A percentile compares a stretch with the other conserved stretches of the same genome.
Evolutionary conservation across 2,797 vertebrate genomes (phyloP).

Genomic region (Brachyalestes nurse): DNA sequence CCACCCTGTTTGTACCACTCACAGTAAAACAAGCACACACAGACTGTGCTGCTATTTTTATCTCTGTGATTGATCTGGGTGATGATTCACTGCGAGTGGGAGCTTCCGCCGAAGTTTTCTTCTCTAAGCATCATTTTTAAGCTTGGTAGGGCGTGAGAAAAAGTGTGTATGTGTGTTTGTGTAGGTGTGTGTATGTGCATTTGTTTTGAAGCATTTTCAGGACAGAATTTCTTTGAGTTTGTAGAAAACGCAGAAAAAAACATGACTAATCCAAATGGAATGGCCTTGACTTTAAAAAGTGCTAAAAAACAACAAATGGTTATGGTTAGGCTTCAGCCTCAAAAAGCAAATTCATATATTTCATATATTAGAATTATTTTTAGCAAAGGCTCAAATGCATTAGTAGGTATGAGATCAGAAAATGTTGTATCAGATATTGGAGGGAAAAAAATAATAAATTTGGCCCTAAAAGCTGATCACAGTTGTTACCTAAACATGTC

Average conservation of each 20-base stretch:
- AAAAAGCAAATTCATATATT: no score
- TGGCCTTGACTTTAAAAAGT: background rate
- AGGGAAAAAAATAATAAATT: no score
- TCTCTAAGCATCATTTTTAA: slow-evolving; percentile 10
- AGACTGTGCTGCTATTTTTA: slow-evolving; percentile 18
- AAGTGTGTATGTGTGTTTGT: background rate
- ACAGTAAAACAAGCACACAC: background rate
- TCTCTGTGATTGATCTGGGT: slow-evolving; percentile 9
- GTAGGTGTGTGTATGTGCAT: background rate
- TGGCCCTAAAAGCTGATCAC: no score
- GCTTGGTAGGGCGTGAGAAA: background rate
- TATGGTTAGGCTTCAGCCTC: no score
- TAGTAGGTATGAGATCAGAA: no score
- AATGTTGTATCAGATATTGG: no score
- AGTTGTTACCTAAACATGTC: no score
- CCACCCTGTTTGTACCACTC: slow-evolving; percentile 1
- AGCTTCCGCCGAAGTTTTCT: slow-evolving; percentile 27
- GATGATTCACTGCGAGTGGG: slow-evolving; percentile 12
- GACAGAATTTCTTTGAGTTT: background rate
- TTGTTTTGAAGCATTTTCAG: background rate
- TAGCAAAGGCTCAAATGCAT: no score
- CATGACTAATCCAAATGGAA: background rate
- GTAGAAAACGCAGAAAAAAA: background rate
- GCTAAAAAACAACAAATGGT: no score
- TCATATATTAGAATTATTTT: no score